Conservation (phyloP, 2,888 invertebrate genomes). For the Nudaria mundana region DNA sequence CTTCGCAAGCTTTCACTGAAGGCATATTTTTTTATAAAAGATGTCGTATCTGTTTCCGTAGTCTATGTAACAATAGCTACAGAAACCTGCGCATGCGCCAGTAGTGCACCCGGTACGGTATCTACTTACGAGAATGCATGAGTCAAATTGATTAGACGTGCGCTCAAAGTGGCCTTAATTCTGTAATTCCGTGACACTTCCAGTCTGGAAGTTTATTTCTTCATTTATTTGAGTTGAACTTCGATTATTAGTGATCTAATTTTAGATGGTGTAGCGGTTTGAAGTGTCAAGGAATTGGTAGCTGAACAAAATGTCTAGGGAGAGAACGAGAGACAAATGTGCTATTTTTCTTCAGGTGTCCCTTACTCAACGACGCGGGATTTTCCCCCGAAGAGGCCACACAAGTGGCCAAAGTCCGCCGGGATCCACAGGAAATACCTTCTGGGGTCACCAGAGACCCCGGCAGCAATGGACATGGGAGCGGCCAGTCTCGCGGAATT, state of each 20-base stretch:
- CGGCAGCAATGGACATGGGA: too few species aligned
- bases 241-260: not conserved
- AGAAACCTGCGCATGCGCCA: slow-evolving; percentile 29
- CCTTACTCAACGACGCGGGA: too few species aligned
- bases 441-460: too few species aligned
- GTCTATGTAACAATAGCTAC: slow-evolving; percentile 21
- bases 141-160: slow-evolving; percentile 46
- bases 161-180: slow-evolving; percentile 60
- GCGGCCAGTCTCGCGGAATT: too few species aligned
- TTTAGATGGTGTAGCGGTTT: not conserved
- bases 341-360: too few species aligned
- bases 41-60: slow-evolving; percentile 15
- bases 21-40: not conserved
- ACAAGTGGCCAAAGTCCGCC: too few species aligned
- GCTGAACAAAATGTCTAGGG: too few species aligned
- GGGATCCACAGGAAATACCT: too few species aligned
- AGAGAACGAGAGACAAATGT: too few species aligned
- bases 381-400: too few species aligned
- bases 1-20: not conserved
- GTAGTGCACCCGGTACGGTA: slow-evolving; percentile 9
- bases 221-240: slow-evolving; percentile 1
- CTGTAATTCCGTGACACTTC: slow-evolving; percentile 26
- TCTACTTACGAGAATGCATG: slow-evolving; percentile 42
- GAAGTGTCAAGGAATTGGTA: not conserved
- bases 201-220: slow-evolving; percentile 3